Percentiles rank a stretch among this genome's conserved stretches.
Conservation (phyloP, 2,113 vertebrate genomes). For the Hemicordylus capensis region DNA sequence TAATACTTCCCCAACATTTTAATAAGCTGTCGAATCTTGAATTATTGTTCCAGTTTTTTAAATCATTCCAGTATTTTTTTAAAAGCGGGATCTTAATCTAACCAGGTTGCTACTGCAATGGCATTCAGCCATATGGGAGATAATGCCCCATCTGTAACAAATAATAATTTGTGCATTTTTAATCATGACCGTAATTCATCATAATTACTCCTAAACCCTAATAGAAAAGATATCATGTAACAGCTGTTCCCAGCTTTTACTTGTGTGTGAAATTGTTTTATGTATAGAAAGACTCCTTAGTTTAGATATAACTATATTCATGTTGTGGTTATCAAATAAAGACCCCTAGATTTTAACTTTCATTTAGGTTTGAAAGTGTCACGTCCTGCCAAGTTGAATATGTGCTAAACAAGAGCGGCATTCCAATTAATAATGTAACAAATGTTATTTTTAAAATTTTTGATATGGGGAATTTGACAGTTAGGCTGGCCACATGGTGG, state of each 20-base stretch:
- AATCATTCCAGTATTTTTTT: conserved; percentile 52
- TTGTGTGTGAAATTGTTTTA: conserved; percentile 29
- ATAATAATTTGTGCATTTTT: conserved; percentile 55
- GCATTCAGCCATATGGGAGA: conserved; percentile 48
- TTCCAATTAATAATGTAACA: conserved; percentile 77
- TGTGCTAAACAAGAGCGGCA: conserved; percentile 64
- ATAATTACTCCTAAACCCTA: conserved; percentile 48
- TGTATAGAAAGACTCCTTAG: conserved; percentile 36
- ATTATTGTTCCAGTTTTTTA: conserved; percentile 42
- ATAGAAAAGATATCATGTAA: conserved; percentile 43
- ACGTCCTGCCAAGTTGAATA: conserved; percentile 50
- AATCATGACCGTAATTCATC: conserved; percentile 43
- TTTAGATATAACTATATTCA: conserved; percentile 14
- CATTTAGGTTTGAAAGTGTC: conserved; percentile 11
- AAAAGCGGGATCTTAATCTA: conserved; percentile 44
- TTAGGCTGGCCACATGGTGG: conserved; percentile 88
- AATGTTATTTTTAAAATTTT: conserved; percentile 67
- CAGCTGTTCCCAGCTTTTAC: conserved; percentile 50
- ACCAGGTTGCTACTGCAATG: conserved; percentile 43
- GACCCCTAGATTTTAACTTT: neutral
- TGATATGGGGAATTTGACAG: conserved; percentile 52
- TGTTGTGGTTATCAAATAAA: neutral
- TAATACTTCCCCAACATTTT: neutral
- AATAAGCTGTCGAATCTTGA: neutral
- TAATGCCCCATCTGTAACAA: conserved; percentile 56